These are phyloP conservation scores for Aquatica leii DNA, from an alignment of 2,888 invertebrate genomes.

Conservation along the genomic window DNA sequence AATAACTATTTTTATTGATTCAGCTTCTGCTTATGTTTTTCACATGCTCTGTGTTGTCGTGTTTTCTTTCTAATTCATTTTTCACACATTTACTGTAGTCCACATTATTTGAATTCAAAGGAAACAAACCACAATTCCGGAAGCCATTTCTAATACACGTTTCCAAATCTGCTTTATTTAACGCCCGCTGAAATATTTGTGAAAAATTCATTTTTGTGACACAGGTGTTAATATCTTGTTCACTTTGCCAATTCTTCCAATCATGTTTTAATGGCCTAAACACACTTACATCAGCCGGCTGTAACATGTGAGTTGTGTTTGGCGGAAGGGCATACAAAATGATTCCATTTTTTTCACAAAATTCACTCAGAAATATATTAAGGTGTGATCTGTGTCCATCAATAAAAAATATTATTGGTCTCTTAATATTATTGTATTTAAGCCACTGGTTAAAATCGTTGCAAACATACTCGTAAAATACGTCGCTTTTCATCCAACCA, in stretches of 20 bases:
- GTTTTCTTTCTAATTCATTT: not conserved
- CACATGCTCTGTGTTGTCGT: too few species aligned
- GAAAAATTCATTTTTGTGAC: not conserved
- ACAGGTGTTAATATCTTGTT: not conserved
- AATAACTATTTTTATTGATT: too few species aligned
- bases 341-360: not conserved
- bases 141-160: not conserved
- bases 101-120: not conserved
- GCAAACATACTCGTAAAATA: not conserved
- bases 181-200: not conserved
- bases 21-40: too few species aligned
- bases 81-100: not conserved
- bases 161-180: not conserved
- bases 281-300: not conserved
- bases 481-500: not conserved
- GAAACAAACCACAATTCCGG: not conserved
- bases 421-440: not conserved
- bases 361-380: not conserved
- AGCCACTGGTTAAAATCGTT: not conserved
- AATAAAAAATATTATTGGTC: not conserved
- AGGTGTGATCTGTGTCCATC: not conserved
- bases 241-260: conserved; percentile 1
- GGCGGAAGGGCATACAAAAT: not conserved
- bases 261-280: conserved; percentile 1
- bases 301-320: not conserved